Evolutionary conservation across 2,888 invertebrate genomes (phyloP).

Genomic region (Drosophila mimetica): DNA sequence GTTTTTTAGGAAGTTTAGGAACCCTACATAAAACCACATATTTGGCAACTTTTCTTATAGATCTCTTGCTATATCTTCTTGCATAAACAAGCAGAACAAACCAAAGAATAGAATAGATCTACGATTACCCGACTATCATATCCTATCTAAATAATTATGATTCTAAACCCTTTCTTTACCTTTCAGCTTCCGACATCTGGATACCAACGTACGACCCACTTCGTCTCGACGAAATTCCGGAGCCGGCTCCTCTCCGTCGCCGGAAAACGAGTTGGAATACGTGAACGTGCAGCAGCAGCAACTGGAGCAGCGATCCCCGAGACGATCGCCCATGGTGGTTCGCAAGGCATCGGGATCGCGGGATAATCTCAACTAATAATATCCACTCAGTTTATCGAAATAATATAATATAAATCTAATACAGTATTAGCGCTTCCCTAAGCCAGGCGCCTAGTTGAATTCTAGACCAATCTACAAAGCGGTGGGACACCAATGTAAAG

Average conservation of each 20-base stretch:
- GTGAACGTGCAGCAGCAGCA: constrained; percentile 76
- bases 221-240: constrained; percentile 86
- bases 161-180: not conserved
- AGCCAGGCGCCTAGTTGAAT: constrained; percentile 55
- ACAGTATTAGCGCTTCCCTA: constrained; percentile 38
- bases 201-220: constrained; percentile 92
- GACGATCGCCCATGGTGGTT: constrained; percentile 84
- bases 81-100: too few species aligned
- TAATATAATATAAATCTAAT: not conserved
- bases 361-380: constrained; percentile 62
- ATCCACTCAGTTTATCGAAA: constrained; percentile 6
- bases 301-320: constrained; percentile 83
- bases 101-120: too few species aligned
- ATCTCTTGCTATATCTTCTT: too few species aligned
- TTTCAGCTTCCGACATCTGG: constrained; percentile 93
- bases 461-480: constrained; percentile 68
- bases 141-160: too few species aligned
- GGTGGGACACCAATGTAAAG: constrained; percentile 2
- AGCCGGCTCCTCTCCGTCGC: constrained; percentile 88
- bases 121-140: too few species aligned
- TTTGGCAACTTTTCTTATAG: too few species aligned
- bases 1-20: too few species aligned
- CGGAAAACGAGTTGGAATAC: constrained; percentile 82
- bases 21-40: too few species aligned
- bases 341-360: constrained; percentile 82